phyloP scores from a whole-genome alignment of 35 echinoderm and acorn worm species.

The Ophiothrix spiculata region DNA sequence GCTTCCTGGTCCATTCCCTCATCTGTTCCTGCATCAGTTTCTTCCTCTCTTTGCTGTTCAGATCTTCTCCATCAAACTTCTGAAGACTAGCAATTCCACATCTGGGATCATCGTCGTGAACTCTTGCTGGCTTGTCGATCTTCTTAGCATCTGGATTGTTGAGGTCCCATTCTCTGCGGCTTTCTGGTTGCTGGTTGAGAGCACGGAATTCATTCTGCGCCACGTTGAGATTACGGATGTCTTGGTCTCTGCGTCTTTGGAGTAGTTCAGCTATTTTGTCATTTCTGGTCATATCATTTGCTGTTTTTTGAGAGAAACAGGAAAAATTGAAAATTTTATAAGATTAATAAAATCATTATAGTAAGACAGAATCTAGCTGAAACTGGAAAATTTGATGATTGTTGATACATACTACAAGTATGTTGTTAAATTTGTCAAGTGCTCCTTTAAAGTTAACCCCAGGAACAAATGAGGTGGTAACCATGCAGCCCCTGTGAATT shows the following conservation, averaged over 20 bases:
- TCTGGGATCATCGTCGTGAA: slow-evolving; percentile 84
- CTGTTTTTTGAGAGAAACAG: slow-evolving; percentile 36
- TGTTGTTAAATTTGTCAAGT: neutral
- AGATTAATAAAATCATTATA: too few relatives aligned
- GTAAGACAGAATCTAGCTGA: neutral
- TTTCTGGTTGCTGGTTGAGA: slow-evolving; percentile 85
- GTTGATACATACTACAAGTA: neutral
- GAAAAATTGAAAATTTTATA: too few relatives aligned
- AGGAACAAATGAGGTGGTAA: too few relatives aligned
- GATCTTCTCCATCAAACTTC: slow-evolving; percentile 92
- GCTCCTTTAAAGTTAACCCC: too few relatives aligned
- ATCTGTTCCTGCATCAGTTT: slow-evolving; percentile 94
- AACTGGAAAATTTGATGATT: neutral
- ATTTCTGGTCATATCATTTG: slow-evolving; percentile 87
- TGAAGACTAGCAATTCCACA: slow-evolving; percentile 81
- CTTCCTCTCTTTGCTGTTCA: slow-evolving; percentile 74
- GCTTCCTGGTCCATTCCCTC: slow-evolving; percentile 91
- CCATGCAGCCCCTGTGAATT: too few relatives aligned
- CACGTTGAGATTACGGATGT: slow-evolving; percentile 85
- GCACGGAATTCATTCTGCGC: slow-evolving; percentile 78
- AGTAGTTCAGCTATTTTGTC: slow-evolving; percentile 92
- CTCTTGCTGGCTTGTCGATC: slow-evolving; percentile 94
- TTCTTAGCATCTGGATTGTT: slow-evolving; percentile 92
- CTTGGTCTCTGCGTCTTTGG: slow-evolving; percentile 79
- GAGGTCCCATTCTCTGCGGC: slow-evolving; percentile 88